Percentiles rank a stretch among this genome's conserved stretches.
These are phyloP conservation scores for Lacanobia wlatinum DNA, from an alignment of 2,888 invertebrate genomes.

Conservation along the genomic window DNA sequence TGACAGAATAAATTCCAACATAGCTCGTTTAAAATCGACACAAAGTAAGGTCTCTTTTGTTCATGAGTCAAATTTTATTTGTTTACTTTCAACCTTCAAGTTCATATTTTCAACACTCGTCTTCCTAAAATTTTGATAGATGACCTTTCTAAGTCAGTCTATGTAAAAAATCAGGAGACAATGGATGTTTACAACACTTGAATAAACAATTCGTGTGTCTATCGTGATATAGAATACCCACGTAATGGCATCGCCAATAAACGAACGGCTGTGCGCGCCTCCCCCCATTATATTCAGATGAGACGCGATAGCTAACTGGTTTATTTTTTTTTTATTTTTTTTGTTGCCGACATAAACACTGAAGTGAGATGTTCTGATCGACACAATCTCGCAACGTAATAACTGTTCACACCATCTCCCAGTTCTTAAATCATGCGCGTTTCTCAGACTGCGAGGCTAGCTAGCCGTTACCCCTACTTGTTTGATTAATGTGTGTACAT, in stretches of 20 bases:
- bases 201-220: slow-evolving; percentile 67
- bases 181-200: slow-evolving; percentile 58
- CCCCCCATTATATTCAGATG: slow-evolving; percentile 88
- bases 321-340: slow-evolving; percentile 68
- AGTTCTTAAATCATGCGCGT: slow-evolving; percentile 52
- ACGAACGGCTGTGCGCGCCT: slow-evolving; percentile 78
- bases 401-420: slow-evolving; percentile 58
- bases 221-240: slow-evolving; percentile 74
- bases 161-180: slow-evolving; percentile 60
- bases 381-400: slow-evolving; percentile 63
- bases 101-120: slow-evolving; percentile 31
- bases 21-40: slow-evolving; percentile 40
- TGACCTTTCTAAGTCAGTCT: slow-evolving; percentile 51
- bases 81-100: slow-evolving; percentile 29
- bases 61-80: slow-evolving; percentile 29
- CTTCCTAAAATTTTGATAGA: slow-evolving; percentile 32
- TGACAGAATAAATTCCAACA: slow-evolving; percentile 39
- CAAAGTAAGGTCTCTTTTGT: slow-evolving; percentile 23
- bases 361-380: slow-evolving; percentile 74
- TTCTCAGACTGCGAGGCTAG: slow-evolving; percentile 51
- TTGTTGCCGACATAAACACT: slow-evolving; percentile 63
- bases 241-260: slow-evolving; percentile 79
- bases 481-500: slow-evolving; percentile 80
- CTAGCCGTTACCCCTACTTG: slow-evolving; percentile 68
- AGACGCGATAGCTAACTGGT: slow-evolving; percentile 75